A percentile compares a stretch with the other conserved stretches of the same genome.
Evolutionary conservation across 2,113 vertebrate genomes (phyloP).

Genomic region (Sakesphorus luctuosus): DNA sequence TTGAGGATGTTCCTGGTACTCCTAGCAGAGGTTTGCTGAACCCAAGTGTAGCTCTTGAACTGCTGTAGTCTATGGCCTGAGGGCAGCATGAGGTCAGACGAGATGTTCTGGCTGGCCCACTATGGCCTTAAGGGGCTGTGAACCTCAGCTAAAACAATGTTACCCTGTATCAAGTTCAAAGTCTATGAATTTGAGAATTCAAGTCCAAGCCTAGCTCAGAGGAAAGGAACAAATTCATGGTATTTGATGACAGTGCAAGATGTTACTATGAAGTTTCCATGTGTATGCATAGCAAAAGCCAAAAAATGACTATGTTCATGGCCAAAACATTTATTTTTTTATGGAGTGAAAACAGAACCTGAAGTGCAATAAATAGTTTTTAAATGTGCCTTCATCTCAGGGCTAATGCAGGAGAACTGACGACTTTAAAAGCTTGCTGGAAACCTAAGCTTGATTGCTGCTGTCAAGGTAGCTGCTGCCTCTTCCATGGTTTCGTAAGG

Average conservation of each 20-base stretch:
- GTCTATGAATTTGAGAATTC: constrained; percentile 2
- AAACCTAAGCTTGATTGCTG: neutral
- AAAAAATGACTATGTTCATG: neutral
- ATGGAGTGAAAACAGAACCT: constrained; percentile 41
- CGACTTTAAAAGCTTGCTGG: neutral
- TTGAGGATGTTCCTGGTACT: neutral
- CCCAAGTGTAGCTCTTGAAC: neutral
- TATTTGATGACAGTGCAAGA: constrained; percentile 66
- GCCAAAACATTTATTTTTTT: constrained; percentile 38
- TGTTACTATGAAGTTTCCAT: constrained; percentile 19
- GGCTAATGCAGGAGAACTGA: neutral
- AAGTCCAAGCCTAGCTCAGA: neutral
- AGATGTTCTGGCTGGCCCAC: constrained; percentile 29
- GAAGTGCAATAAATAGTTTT: neutral
- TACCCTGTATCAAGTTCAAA: constrained; percentile 50
- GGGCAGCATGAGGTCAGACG: neutral
- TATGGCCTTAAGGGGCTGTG: constrained; percentile 7
- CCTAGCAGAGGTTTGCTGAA: neutral
- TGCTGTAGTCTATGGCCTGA: neutral
- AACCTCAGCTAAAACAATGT: constrained; percentile 54
- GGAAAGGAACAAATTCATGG: constrained; percentile 43
- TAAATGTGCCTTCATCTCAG: neutral
- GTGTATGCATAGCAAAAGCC: neutral
- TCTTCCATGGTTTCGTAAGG: neutral
- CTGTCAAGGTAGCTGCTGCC: neutral